Base-by-base conservation (phyloP, 2,888 invertebrate species). In the Mythimna lalbum region DNA sequence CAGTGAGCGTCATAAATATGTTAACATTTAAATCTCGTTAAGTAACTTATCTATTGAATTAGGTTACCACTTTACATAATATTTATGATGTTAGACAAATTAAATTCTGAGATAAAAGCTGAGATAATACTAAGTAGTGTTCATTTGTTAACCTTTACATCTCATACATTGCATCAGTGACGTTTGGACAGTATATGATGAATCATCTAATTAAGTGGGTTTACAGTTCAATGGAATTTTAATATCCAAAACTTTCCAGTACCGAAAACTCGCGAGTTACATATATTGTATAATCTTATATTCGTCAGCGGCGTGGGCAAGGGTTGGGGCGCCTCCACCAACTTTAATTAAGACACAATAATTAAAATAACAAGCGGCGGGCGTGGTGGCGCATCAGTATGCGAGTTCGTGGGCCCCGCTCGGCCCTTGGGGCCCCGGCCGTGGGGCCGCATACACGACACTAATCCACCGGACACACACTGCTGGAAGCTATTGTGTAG, bases 311-410 rank as follows among this genome's bases (percentile, higher is more conserved):
- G 65, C 65, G 65, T 63, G 56, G 64, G 76, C 67, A 73, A 63
- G 81, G 74, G 78, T 69, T 55, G 70, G 72, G 69, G 50, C 12
- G 72, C 65, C 80, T 75, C 78, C 80, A 82, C 86, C 83, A 89
- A 87, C 88, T 91, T 91, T 93, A 93, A 94, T 94, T 91, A 93
- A 93, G 93, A 92, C 91, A 93, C 91, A 92, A 93, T 93, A 93
- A 94, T 94, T 94, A 94, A 94, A 94, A 92, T 92, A 92, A 93
- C 92, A 92, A 91, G 92, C 88, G 87, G 73, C 86, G 86, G 86
- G 88, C 84, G 87, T 83, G 88, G 86, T 87, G 88, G 81, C 85
- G 89, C 91, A 91, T 92, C 90, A 92, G 90, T 90, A 92, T 93
- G 91, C 91, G 87, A 87, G 87, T 82, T 88, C 91, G 91, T 76